Base-by-base conservation (phyloP, 2,113 vertebrate genomes). In the Colistium nudipinnis region DNA sequence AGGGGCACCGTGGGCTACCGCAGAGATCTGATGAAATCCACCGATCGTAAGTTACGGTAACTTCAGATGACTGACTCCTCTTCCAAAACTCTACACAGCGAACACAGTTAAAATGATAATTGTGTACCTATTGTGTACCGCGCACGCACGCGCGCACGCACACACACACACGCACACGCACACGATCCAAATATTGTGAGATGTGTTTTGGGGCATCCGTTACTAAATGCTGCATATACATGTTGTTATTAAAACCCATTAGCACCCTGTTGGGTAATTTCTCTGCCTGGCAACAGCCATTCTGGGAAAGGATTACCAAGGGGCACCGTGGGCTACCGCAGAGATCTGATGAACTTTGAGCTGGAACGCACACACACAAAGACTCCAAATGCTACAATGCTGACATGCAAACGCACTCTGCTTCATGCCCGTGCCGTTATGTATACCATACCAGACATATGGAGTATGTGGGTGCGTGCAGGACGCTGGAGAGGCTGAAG, bases 261-360 rank as follows among this genome's bases (percentile, higher is more conserved):
- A 73, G 38, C 1, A 2, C 30, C 48, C 65, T 11, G 16, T 43
- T 59, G 78, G 81, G 72, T 82, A 51, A 85, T 82, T 78, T 82
- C 77, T 85, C 86, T 90, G 90, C 88, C 88, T 74, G 76, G 83
- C 74, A 89, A 90, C 88, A 82, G 74, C 80, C 84, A 76, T 90
- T 90, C 80, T 82, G 78, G 81, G 80, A 83, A 79, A 22, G 86
- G 87, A 88, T 89, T 90, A 90, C 55, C 60, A 49, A 19, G 49
- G 47, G 48, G 49, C 25, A 63, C 57, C 12, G 44, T 16, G 62
- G 69, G 71, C 72, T 70, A 81, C 25, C 48, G 14, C 48, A 28
- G 44, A 78, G 76, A 75, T 81, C 81, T 52, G 64, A 74, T 87
- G 88, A 87, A 89, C 82, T 87, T 83, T 70, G 62, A 84, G 81